Evolutionary conservation across 2,797 vertebrate genomes (phyloP).

Genomic region (Coracias cyanogaster): DNA sequence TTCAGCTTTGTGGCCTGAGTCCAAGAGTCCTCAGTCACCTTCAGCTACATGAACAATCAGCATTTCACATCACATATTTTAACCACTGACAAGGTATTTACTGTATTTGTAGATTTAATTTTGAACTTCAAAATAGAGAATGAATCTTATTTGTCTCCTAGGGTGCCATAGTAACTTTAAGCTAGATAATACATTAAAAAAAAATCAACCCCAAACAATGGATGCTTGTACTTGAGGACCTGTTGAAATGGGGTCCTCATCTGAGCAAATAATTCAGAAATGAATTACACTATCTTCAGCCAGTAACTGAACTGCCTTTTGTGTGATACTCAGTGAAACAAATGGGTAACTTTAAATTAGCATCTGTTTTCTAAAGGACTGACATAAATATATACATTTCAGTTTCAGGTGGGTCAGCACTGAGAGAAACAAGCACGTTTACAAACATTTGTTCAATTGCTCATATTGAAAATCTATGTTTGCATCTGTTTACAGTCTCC

Average conservation of each 20-base stretch:
- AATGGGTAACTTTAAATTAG: not conserved
- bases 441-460: not conserved
- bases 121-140: not conserved
- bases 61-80: not conserved
- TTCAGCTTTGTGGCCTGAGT: not conserved
- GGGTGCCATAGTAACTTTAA: not conserved
- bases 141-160: not conserved
- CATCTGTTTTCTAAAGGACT: not conserved
- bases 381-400: not conserved
- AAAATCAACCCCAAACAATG: not conserved
- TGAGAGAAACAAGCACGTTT: not conserved
- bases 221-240: not conserved
- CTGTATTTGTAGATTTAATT: not conserved
- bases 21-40: not conserved
- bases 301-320: not conserved
- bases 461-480: not conserved
- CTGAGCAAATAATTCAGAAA: not conserved
- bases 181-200: not conserved
- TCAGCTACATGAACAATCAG: not conserved
- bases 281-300: not conserved
- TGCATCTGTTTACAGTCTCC: not conserved
- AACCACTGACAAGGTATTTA: not conserved
- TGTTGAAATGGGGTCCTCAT: not conserved
- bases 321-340: not conserved
- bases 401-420: not conserved